phyloP scores from a whole-genome alignment of 1,140 invertebrate genomes.

The Ylistrum balloti region DNA sequence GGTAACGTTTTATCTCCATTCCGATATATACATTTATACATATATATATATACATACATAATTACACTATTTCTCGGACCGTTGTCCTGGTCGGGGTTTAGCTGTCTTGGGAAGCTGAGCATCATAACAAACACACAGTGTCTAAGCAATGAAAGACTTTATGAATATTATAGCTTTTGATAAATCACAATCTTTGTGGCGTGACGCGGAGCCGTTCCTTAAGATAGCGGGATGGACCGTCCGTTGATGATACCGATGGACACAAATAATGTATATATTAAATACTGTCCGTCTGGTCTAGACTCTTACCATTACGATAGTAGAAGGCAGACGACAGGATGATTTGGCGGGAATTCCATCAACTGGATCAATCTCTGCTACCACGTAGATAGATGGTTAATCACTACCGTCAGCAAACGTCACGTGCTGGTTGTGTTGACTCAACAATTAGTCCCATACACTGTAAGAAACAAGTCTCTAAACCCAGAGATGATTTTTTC shows the following conservation, averaged over 20 bases:
- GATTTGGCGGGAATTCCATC: constrained; percentile 31
- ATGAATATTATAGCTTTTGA: neutral
- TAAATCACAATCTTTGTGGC: constrained; percentile 29
- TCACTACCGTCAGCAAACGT: neutral
- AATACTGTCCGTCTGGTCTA: neutral
- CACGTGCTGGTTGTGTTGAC: neutral
- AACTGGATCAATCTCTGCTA: neutral
- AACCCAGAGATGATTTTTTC: no score
- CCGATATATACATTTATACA: no score
- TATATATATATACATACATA: neutral
- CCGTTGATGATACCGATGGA: neutral
- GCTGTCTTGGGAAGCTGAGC: neutral
- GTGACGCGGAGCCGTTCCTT: neutral
- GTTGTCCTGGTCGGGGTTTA: neutral
- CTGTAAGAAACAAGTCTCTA: no score
- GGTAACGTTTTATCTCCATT: neutral
- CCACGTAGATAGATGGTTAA: neutral
- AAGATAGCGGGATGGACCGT: neutral
- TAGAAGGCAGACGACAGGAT: neutral
- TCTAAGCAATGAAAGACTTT: neutral
- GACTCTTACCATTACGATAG: neutral
- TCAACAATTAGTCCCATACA: no score
- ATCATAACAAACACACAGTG: neutral
- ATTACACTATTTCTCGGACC: neutral
- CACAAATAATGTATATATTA: neutral